A percentile compares a stretch with the other conserved stretches of the same genome.
Conservation (phyloP, 2,888 invertebrate genomes). For the Lithophane ornitopus region DNA sequence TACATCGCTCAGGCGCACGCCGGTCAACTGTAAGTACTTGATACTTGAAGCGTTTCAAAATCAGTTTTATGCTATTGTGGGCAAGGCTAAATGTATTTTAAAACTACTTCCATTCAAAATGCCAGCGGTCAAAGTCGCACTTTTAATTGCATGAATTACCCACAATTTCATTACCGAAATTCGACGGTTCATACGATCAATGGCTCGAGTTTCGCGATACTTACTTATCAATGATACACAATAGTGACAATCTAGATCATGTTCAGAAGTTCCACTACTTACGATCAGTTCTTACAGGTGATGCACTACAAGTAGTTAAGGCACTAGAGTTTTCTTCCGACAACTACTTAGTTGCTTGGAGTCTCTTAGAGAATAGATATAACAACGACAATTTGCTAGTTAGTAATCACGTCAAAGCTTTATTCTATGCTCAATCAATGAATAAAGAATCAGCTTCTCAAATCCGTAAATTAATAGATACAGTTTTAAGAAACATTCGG, state of each 20-base stretch:
- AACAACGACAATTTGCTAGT: constrained; percentile 2
- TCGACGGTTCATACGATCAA: constrained; percentile 20
- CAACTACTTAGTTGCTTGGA: constrained; percentile 4
- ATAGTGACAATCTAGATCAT: no score
- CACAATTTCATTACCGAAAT: constrained; percentile 11
- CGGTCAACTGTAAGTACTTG: no score
- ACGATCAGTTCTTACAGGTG: not conserved
- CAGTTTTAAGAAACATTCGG: not conserved
- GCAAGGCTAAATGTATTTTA: not conserved
- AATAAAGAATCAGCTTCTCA: constrained; percentile 2
- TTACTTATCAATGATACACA: no score
- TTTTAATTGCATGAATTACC: constrained; percentile 10
- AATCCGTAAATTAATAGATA: not conserved
- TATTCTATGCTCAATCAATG: not conserved
- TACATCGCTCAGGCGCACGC: no score
- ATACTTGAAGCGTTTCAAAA: constrained; percentile 5
- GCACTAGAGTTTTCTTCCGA: not conserved
- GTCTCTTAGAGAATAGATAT: not conserved
- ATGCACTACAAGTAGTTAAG: constrained; percentile 2
- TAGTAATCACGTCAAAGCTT: not conserved
- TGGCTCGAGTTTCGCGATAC: constrained; percentile 2
- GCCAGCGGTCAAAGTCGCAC: not conserved
- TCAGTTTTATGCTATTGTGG: constrained; percentile 1
- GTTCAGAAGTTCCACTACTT: no score
- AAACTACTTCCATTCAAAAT: not conserved